Base-by-base conservation (phyloP, 2,888 invertebrate genomes). In the Homarus gammarus region DNA sequence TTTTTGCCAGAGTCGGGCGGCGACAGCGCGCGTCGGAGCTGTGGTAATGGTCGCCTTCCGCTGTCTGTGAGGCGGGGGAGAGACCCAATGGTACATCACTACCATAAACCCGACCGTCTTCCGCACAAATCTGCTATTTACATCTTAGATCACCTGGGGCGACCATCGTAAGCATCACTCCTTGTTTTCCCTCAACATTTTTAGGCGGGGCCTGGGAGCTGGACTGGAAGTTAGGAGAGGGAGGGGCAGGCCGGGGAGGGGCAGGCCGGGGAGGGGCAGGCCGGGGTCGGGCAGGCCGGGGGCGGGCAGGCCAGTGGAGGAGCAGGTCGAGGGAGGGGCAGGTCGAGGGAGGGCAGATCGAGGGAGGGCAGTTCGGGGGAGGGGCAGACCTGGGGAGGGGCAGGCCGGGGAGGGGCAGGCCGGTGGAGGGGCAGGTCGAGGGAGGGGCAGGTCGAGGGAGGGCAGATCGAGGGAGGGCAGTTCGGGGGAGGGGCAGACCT, bases 71-170 rank as follows among this genome's bases (percentile, higher is more conserved):
- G 75, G 44, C 70, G 33, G 44, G 44, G 40, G 38, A 38, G 73
- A 38, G 73, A 38, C 18, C 75, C 75, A 44, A 40, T 44, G 75
- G 40, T 27, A 75, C 44, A 75, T 33, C 36, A 38, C 61, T 5
- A 27, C 61, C 33, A 56, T 33, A 56, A 79, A 56, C 61, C 56
- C 36, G 61, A 36, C 79, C 56, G 79, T 51, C 79, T 79, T 79
- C 79, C 31, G 79, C 79, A 79, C 79, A 79, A 79, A 79, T 79
- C 79, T 79, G 79, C 61, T 79, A 56, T 79, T 79, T 79, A 61
- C 79, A 79, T 79, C 79, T 79, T 22, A 31, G 61, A 79, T 79
- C 79, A 79, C 61, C 79, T 78, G 79, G 18, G 79, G 56, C 79
- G 31, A 33, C 56, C 56, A 56, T 22, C 56, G 27, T 79, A 56